Conservation (phyloP, 2,888 invertebrate species). For the Antheraea yamamai region DNA sequence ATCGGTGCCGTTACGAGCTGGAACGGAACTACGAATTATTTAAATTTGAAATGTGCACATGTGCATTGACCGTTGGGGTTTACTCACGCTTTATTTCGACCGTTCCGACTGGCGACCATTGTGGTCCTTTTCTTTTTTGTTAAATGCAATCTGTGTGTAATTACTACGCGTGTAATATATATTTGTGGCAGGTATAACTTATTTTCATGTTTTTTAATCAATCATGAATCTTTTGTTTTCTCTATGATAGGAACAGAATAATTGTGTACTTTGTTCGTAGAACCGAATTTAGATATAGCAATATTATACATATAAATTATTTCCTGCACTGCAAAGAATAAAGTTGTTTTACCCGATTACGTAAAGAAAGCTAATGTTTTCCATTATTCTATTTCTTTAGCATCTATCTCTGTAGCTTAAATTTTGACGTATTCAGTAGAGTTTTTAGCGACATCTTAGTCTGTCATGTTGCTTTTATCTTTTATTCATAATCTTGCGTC, state of each 20-base stretch:
- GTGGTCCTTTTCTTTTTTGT: not conserved
- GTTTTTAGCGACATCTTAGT: too few species aligned
- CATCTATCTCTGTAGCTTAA: too few species aligned
- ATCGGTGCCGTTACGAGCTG: constrained; percentile 61
- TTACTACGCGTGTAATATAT: not conserved
- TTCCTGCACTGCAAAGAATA: too few species aligned
- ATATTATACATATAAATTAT: not conserved
- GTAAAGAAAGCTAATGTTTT: too few species aligned
- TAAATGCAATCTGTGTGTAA: not conserved
- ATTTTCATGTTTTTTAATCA: not conserved
- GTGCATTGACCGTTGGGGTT: constrained; percentile 24
- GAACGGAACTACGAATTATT: constrained; percentile 46
- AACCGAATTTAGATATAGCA: not conserved
- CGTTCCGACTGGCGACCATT: constrained; percentile 26
- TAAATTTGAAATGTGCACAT: constrained; percentile 29
- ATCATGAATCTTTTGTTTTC: too few species aligned
- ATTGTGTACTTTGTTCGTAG: not conserved
- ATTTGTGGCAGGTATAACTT: not conserved
- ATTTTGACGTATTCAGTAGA: too few species aligned
- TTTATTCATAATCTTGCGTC: too few species aligned
- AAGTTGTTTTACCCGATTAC: too few species aligned
- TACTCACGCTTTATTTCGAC: not conserved
- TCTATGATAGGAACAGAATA: not conserved
- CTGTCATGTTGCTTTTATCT: too few species aligned
- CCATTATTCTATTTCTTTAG: too few species aligned